These are phyloP conservation scores for Chrysomallon squamiferum DNA, from an alignment of 1,140 invertebrate species.

Conservation along the genomic window DNA sequence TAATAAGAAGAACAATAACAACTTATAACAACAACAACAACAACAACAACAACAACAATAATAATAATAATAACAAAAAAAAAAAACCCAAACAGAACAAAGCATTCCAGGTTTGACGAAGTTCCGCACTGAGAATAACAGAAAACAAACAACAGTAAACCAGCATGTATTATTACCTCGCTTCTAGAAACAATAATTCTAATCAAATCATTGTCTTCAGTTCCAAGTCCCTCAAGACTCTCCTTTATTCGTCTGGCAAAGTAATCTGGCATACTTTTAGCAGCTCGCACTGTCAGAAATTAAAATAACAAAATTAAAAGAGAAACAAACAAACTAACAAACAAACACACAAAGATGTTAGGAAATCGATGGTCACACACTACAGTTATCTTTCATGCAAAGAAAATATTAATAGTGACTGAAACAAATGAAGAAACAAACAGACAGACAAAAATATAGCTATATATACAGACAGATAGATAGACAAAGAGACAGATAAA, in stretches of 20 bases:
- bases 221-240: conserved; percentile 33
- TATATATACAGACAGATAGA: too few species aligned
- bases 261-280: conserved; percentile 28
- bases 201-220: conserved; percentile 43
- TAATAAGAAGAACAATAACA: too few species aligned
- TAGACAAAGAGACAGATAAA: too few species aligned
- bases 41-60: too few species aligned
- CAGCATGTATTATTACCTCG: conserved; percentile 29
- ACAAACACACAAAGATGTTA: too few species aligned
- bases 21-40: too few species aligned
- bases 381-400: too few species aligned
- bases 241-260: conserved; percentile 44
- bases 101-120: too few species aligned
- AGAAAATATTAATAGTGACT: neutral
- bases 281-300: conserved; percentile 35
- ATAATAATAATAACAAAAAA: too few species aligned
- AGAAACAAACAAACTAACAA: neutral
- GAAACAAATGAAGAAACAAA: neutral
- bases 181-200: conserved; percentile 41
- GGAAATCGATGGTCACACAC: too few species aligned
- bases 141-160: neutral
- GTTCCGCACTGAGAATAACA: too few species aligned
- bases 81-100: neutral
- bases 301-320: neutral
- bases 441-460: neutral